Evolutionary conservation across 2,113 vertebrate genomes (phyloP), one percentile per base, ranked within the genome.

Genomic region (Hassar affinis): DNA sequence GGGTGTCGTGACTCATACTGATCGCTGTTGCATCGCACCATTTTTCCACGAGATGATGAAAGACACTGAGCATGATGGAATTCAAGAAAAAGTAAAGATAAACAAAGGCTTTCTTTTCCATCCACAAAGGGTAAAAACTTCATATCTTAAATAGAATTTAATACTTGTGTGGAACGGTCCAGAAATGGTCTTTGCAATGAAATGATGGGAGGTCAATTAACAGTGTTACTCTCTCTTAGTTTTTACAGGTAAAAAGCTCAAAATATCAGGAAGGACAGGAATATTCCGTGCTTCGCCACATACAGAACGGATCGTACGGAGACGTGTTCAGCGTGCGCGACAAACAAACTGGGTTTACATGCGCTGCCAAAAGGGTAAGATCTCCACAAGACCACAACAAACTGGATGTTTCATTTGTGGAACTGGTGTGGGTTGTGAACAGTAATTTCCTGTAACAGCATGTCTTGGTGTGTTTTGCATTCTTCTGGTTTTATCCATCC

Each of bases 281-380:
- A 35, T 99, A 96, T 93, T 87, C 92, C 42, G 87, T 94, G 1
- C 93, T 93, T 14, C 93, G 93, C 0, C 94, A 94, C 84, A 90
- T 99, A 79, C 97, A 97, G 89, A 95, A 95, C 42, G 97, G 98
- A 52, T 96, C 97, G 0, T 99, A 97, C 33, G 98, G 98, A 0
- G 97, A 99, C 1, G 97, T 99, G 0, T 96, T 97, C 92, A 94
- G 95, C 17, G 91, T 97, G 64, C 92, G 92, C 78, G 98, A 99
- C 94, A 94, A 92, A 62, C 93, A 90, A 87, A 97, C 96, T 0
- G 95, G 96, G 38, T 98, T 98, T 81, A 91, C 93, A 80, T 99
- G 97, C 78, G 98, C 97, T 30, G 97, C 96, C 89, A 99, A 99
- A 86, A 96, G 94, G 95, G 98, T 99, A 89, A 87, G 81, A 49